Conservation (phyloP, 2,113 vertebrate species). For the Spea bombifrons region DNA sequence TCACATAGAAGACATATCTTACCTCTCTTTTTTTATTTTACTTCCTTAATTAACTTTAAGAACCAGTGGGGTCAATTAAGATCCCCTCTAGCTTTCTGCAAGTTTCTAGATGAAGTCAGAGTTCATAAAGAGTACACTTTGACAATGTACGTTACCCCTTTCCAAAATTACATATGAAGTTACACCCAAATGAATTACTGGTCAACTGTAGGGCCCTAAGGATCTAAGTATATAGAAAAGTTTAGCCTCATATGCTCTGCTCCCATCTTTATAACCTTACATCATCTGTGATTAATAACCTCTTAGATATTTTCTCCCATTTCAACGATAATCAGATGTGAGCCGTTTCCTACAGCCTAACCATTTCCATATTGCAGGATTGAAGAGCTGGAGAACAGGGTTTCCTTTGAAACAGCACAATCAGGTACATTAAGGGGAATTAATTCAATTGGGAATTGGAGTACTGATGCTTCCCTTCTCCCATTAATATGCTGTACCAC, state of each 20-base stretch:
- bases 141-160: slow-evolving; percentile 44
- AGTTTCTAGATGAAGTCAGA: slow-evolving; percentile 54
- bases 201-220: slow-evolving; percentile 29
- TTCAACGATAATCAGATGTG: slow-evolving; percentile 51
- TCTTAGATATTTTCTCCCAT: neutral
- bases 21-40: no score
- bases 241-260: slow-evolving; percentile 42
- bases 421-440: no score
- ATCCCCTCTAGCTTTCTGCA: neutral
- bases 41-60: no score
- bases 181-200: slow-evolving; percentile 34
- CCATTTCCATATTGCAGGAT: slow-evolving; percentile 39
- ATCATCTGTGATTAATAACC: slow-evolving; percentile 67
- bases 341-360: slow-evolving; percentile 54
- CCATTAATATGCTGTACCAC: no score
- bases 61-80: slow-evolving; percentile 32
- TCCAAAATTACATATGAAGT: slow-evolving; percentile 47
- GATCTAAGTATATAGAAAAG: slow-evolving; percentile 49
- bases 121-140: slow-evolving; percentile 59
- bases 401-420: no score
- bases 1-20: no score
- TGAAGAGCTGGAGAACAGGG: neutral
- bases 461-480: no score
- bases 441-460: no score
- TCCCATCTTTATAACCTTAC: slow-evolving; percentile 51